Evolutionary conservation across 2,797 vertebrate species (phyloP), one percentile per base, ranked within the genome.

Genomic region (Microcaecilia unicolor): DNA sequence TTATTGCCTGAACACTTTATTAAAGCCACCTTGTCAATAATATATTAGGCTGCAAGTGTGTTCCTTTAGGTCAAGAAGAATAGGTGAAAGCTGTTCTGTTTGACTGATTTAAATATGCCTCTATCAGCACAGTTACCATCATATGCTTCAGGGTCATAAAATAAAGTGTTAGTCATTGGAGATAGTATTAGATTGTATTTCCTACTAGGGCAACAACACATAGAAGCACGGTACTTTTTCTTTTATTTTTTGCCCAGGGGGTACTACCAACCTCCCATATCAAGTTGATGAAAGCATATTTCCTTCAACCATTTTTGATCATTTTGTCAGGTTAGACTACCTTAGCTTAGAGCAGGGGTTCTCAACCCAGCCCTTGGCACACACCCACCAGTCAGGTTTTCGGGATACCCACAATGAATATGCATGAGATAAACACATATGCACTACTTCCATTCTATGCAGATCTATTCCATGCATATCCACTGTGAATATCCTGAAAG

Each of bases 11-110:
- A 55, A 48, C 4, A 26, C 57, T 76, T 54, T 45, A 36, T 51
- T 55, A 59, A 62, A 73, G 72, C 67, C 62, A 51, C 42, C 64
- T 52, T 37, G 52, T 76, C 73, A 76, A 62, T 78, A 76, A 82
- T 70, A 47, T 46, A 74, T 66, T 45, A 68, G 64, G 10, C 31
- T 26, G 35, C 61, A 67, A 63, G 67, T 10, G 58, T 43, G 38
- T 37, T 71, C 15, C 28, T 23, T 1, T 28, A 48, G 56, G 56
- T 44, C 5, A 13, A 27, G 46, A 40, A 23, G 45, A 42, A 40
- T 47, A 34, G 29, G 30, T 31, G 34, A 29, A 15, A 47, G 25
- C 15, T 1, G 15, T 30, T 43, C 30, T 39, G 15, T 56, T 25
- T 53, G 58, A 12, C 41, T 55, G 59, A 52, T 60, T 66, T 51